Evolutionary conservation across 2,888 invertebrate genomes (phyloP).

Genomic region (Hyalella azteca): DNA sequence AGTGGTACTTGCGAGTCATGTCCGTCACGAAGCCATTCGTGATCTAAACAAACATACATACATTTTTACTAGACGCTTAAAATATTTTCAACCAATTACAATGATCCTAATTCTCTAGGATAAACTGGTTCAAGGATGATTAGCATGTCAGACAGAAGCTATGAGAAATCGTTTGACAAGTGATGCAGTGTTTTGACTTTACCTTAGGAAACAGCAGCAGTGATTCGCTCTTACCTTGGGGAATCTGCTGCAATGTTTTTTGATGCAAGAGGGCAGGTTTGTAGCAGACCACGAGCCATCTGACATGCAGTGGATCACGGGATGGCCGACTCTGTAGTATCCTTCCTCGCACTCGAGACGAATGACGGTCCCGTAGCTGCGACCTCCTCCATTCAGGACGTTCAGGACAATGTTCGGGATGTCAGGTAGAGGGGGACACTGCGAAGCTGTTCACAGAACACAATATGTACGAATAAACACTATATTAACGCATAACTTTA

Average conservation of each 20-base stretch:
- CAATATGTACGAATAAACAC: neutral
- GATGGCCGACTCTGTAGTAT: conserved; percentile 84
- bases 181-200: no score
- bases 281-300: conserved; percentile 95
- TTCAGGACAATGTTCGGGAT: conserved; percentile 86
- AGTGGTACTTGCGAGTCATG: conserved; percentile 76
- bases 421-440: conserved; percentile 85
- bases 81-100: no score
- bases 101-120: no score
- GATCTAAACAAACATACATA: conserved; percentile 66
- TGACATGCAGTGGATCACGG: conserved; percentile 91
- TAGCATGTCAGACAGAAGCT: no score
- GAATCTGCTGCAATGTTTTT: conserved; percentile 72
- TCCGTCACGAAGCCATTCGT: conserved; percentile 88
- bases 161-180: no score
- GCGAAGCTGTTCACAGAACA: conserved; percentile 72
- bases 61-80: neutral
- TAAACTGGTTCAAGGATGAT: no score
- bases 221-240: conserved; percentile 69
- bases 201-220: no score
- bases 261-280: conserved; percentile 85
- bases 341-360: conserved; percentile 89
- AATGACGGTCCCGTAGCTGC: conserved; percentile 91
- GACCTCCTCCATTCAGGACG: conserved; percentile 85
- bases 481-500: neutral